These are phyloP conservation scores for Grantiella picta DNA, from an alignment of 2,113 vertebrate genomes.

Conservation along the genomic window DNA sequence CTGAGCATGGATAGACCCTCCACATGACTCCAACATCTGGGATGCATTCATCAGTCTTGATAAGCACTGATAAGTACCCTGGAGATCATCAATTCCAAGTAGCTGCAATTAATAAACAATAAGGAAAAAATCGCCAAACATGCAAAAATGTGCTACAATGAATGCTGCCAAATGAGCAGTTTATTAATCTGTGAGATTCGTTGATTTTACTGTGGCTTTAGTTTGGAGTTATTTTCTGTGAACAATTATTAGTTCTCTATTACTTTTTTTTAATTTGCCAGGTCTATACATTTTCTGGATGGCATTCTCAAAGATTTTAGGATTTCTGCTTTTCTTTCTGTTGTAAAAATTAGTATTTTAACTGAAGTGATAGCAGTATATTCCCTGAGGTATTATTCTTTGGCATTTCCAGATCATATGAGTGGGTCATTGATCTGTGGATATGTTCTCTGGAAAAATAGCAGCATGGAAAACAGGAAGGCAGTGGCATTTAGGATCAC, in stretches of 20 bases:
- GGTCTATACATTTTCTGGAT: not conserved
- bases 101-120: not conserved
- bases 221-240: not conserved
- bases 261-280: not conserved
- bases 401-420: constrained; percentile 20
- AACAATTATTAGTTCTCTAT: not conserved
- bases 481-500: constrained; percentile 2
- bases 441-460: constrained; percentile 7
- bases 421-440: constrained; percentile 4
- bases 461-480: not conserved
- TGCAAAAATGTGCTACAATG: not conserved
- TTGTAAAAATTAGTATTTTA: not conserved
- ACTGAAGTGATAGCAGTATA: not conserved
- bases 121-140: not conserved
- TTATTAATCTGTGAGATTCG: not conserved
- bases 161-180: not conserved
- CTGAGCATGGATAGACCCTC: not conserved
- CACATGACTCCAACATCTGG: not conserved
- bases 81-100: not conserved
- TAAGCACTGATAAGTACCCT: not conserved
- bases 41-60: not conserved
- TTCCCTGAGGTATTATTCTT: not conserved
- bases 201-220: not conserved
- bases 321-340: not conserved
- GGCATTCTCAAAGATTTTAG: not conserved